These are phyloP conservation scores for Strigamia maritima DNA, from an alignment of 2,888 invertebrate genomes.

Conservation along the genomic window DNA sequence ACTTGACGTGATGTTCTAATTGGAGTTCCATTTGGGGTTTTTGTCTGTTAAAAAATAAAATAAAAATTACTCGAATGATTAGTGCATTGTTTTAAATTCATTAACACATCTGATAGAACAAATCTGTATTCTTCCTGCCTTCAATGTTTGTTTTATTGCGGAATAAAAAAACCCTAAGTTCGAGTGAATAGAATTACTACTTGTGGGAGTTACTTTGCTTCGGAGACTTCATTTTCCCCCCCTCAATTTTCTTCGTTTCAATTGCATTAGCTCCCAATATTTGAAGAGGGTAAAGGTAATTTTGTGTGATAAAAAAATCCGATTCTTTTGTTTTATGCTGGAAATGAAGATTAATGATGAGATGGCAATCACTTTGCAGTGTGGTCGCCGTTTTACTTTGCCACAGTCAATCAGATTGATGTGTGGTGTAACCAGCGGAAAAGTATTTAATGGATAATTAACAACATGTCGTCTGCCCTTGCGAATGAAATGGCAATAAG, in stretches of 20 bases:
- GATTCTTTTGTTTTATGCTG: slow-evolving; percentile 2
- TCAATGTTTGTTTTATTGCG: background rate
- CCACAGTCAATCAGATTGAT: slow-evolving; percentile 32
- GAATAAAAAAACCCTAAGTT: background rate
- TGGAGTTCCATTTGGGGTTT: too few species aligned
- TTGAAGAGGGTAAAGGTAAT: slow-evolving; percentile 11
- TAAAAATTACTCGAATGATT: too few species aligned
- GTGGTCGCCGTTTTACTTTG: slow-evolving; percentile 29
- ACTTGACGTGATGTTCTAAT: too few species aligned
- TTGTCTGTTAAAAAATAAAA: too few species aligned
- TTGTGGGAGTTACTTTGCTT: slow-evolving; percentile 18
- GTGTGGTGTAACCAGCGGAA: slow-evolving; percentile 32
- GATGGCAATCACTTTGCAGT: slow-evolving; percentile 30
- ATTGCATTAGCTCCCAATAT: slow-evolving; percentile 31
- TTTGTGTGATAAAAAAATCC: slow-evolving; percentile 28
- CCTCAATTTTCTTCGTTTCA: slow-evolving; percentile 18
- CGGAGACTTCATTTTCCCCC: slow-evolving; percentile 5
- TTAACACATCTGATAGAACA: background rate
- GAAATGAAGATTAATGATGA: slow-evolving; percentile 32
- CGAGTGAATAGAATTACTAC: slow-evolving; percentile 7
- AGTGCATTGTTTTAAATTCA: background rate
- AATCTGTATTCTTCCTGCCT: background rate
- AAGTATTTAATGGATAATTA: slow-evolving; percentile 34
- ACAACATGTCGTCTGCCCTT: slow-evolving; percentile 22
- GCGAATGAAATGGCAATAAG: slow-evolving; percentile 23